These are phyloP conservation scores for Sebastes oblongus DNA, from an alignment of 2,797 vertebrate genomes.

Conservation along the genomic window DNA sequence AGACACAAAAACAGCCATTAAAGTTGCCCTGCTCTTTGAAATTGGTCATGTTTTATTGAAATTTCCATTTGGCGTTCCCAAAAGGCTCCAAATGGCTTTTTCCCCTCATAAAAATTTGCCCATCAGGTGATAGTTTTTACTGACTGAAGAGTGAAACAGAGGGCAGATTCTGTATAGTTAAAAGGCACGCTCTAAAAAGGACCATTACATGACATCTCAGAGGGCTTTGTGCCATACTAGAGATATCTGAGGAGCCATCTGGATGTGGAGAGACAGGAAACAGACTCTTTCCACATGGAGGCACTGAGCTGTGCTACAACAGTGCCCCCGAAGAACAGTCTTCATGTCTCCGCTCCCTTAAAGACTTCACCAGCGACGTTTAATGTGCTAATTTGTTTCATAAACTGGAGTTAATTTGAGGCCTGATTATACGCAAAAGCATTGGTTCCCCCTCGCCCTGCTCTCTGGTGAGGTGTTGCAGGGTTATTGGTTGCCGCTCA, in stretches of 20 bases:
- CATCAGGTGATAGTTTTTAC: background rate
- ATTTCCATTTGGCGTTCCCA: background rate
- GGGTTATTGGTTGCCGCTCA: slow-evolving; percentile 11
- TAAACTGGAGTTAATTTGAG: slow-evolving; percentile 61
- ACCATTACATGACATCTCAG: background rate
- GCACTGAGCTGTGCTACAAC: background rate
- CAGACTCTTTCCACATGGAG: background rate
- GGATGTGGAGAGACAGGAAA: background rate
- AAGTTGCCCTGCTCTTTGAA: background rate
- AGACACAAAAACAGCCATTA: background rate
- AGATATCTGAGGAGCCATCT: slow-evolving; percentile 5
- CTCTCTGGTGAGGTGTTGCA: slow-evolving; percentile 25
- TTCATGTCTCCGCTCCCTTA: slow-evolving; percentile 9
- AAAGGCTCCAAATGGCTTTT: background rate
- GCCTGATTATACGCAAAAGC: slow-evolving; percentile 56
- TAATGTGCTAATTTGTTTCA: slow-evolving; percentile 56
- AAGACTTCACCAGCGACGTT: slow-evolving; percentile 28
- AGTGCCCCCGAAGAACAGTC: slow-evolving; percentile 2
- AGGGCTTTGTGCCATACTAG: background rate
- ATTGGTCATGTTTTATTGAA: background rate
- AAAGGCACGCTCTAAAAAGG: background rate
- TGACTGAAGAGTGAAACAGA: background rate
- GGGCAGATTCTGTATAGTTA: background rate
- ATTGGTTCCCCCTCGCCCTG: background rate
- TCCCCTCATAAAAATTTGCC: background rate